phyloP scores from a whole-genome alignment of 2,888 invertebrate genomes.

The Geophilus truncorum region DNA sequence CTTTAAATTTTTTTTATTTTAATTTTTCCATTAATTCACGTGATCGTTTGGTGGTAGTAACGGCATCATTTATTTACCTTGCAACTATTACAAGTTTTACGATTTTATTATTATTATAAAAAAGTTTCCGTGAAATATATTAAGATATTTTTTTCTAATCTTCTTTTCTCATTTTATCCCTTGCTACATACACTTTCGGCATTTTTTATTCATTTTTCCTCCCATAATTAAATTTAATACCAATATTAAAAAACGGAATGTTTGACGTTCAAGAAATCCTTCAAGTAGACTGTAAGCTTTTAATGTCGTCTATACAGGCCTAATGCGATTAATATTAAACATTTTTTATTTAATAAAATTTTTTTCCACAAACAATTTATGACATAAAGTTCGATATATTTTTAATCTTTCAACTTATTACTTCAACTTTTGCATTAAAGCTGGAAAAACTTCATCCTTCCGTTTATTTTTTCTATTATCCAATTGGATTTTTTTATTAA shows the following conservation, averaged over 20 bases:
- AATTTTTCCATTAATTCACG: background rate
- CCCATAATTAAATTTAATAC: background rate
- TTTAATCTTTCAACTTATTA: background rate
- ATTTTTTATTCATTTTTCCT: background rate
- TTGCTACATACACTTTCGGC: background rate
- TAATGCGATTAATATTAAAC: background rate
- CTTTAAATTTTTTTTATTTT: background rate
- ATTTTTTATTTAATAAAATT: background rate
- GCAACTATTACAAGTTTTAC: too few species aligned
- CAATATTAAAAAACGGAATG: background rate
- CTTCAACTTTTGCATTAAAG: background rate
- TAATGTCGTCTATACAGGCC: background rate
- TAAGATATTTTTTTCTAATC: background rate
- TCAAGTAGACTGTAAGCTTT: background rate
- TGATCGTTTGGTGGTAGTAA: background rate
- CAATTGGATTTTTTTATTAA: background rate
- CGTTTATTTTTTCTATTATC: background rate
- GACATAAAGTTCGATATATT: background rate
- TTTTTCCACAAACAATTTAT: background rate
- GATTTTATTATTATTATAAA: too few species aligned
- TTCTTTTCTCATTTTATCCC: background rate
- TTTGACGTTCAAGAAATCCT: background rate
- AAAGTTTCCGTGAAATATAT: background rate
- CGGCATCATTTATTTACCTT: too few species aligned
- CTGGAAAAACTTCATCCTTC: background rate